phyloP scores from a whole-genome alignment of 2,888 invertebrate genomes.

The Drosophila siamana region DNA sequence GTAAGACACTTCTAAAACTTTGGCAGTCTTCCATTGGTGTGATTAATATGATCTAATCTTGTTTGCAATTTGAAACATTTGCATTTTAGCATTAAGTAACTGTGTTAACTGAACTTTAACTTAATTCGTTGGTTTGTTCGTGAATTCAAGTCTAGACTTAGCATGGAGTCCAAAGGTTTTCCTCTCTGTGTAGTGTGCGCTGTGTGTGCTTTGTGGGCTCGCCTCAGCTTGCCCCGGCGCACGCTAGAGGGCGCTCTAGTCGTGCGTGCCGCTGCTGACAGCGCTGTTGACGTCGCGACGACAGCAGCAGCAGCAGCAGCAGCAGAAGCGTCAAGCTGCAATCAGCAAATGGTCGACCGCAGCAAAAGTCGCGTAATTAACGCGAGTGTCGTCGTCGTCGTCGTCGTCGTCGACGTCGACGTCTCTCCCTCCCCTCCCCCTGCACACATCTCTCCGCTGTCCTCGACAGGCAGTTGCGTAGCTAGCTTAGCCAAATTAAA shows the following conservation, averaged over 20 bases:
- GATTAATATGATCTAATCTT: too few relatives aligned
- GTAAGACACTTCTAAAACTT: too few relatives aligned
- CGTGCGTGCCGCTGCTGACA: slow-evolving; percentile 69
- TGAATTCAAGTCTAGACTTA: too few relatives aligned
- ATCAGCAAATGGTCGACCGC: slow-evolving; percentile 78
- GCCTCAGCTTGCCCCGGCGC: background rate
- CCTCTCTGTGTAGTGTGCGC: background rate
- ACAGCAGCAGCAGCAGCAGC: background rate
- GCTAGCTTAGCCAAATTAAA: slow-evolving; percentile 47
- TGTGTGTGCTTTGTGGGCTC: background rate
- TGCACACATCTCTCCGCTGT: background rate
- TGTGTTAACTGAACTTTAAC: too few relatives aligned
- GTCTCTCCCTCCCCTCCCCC: background rate
- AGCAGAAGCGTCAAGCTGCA: slow-evolving; percentile 41
- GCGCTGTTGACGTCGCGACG: slow-evolving; percentile 37
- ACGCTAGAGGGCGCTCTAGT: slow-evolving; percentile 32
- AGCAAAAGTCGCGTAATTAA: slow-evolving; percentile 80
- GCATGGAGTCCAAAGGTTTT: too few relatives aligned
- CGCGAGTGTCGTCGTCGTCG: slow-evolving; percentile 42
- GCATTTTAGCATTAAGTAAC: too few relatives aligned
- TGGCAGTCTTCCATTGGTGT: too few relatives aligned
- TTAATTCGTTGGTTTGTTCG: too few relatives aligned
- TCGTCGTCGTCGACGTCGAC: background rate
- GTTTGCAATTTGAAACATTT: too few relatives aligned
- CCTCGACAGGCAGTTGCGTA: background rate